Percentiles rank a stretch among this genome's conserved stretches.
These are phyloP conservation scores for Cryptomyrus ogoouensis DNA, from an alignment of 2,113 vertebrate species.

Conservation along the genomic window DNA sequence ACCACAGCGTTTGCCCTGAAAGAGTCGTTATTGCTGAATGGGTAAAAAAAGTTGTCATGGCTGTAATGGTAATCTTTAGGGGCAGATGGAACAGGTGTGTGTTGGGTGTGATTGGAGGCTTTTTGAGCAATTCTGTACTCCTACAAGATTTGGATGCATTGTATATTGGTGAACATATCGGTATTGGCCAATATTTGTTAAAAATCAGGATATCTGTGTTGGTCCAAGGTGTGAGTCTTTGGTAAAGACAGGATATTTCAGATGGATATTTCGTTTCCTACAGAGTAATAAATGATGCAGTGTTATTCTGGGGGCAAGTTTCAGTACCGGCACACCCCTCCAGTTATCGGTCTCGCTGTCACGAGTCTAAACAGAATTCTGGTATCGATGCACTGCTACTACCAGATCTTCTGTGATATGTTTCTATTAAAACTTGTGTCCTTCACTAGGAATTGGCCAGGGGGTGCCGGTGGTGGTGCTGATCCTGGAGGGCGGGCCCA, in stretches of 20 bases:
- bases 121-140: not conserved
- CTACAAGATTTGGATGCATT: not conserved
- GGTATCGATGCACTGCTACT: not conserved
- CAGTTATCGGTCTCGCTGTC: not conserved
- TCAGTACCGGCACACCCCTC: not conserved
- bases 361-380: not conserved
- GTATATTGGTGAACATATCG: not conserved
- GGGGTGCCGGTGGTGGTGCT: conserved; percentile 93
- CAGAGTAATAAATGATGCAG: not conserved
- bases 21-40: not conserved
- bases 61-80: not conserved
- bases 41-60: not conserved
- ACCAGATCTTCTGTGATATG: not conserved
- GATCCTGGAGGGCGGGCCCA: conserved; percentile 95
- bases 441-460: conserved; percentile 81
- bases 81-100: not conserved
- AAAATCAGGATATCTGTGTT: not conserved
- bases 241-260: not conserved
- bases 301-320: not conserved
- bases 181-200: not conserved
- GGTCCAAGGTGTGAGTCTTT: not conserved
- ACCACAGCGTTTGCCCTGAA: not conserved
- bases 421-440: not conserved
- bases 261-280: not conserved
- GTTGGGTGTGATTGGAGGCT: not conserved